Conservation (phyloP, 2,888 invertebrate species). For the Lamellibrachia columna region DNA sequence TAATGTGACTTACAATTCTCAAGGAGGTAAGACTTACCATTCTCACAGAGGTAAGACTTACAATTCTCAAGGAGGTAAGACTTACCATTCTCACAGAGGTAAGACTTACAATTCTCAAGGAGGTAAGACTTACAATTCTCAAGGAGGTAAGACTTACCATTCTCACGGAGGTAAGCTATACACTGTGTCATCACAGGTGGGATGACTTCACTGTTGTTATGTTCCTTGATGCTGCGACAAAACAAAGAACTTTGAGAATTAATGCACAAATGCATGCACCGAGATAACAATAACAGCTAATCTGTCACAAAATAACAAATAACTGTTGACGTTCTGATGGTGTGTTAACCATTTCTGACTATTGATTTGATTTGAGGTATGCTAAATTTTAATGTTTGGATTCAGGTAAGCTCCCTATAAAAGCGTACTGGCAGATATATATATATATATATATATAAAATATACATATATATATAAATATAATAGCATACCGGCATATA, state of each 20-base stretch:
- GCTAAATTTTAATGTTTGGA: too few species aligned
- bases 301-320: too few species aligned
- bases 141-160: conserved; percentile 72
- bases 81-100: background rate
- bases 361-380: too few species aligned
- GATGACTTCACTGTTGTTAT: conserved; percentile 83
- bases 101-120: background rate
- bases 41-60: background rate
- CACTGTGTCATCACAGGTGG: conserved; percentile 93
- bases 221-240: conserved; percentile 78
- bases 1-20: background rate
- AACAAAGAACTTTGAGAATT: conserved; percentile 19
- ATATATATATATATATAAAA: too few species aligned
- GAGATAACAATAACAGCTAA: background rate
- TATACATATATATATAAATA: too few species aligned
- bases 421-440: too few species aligned
- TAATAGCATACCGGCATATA: too few species aligned
- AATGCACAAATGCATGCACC: background rate
- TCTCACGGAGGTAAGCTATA: conserved; percentile 88
- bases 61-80: background rate
- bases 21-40: background rate
- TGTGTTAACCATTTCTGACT: too few species aligned
- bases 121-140: too few species aligned
- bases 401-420: background rate
- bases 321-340: too few species aligned